Evolutionary conservation across 2,888 invertebrate genomes (phyloP).

Genomic region (Scaptomyza parva): DNA sequence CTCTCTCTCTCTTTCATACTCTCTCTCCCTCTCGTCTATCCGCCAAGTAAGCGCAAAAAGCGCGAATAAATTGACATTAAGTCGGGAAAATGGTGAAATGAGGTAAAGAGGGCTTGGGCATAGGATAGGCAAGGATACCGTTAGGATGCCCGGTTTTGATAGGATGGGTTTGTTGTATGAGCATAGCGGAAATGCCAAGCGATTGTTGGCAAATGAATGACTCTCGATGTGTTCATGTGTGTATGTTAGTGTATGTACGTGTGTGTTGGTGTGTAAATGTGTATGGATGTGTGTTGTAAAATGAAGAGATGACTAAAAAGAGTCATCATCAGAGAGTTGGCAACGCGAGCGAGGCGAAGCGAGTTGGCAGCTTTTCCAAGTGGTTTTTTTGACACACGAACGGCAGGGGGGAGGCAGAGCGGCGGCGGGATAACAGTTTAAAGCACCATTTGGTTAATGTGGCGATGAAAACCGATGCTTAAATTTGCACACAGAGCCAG

Average conservation of each 20-base stretch:
- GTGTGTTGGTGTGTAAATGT: too few relatives aligned
- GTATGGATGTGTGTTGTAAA: not conserved
- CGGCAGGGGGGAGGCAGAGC: too few relatives aligned
- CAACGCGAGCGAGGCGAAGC: conserved; percentile 5
- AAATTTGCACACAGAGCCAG: not conserved
- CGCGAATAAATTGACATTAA: conserved; percentile 28
- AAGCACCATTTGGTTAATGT: conserved; percentile 44
- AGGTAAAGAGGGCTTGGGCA: not conserved
- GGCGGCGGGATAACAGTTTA: conserved; percentile 11
- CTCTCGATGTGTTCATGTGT: conserved; percentile 5
- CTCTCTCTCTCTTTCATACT: not conserved
- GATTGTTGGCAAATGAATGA: conserved; percentile 65
- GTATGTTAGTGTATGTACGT: not conserved
- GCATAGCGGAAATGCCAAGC: conserved; percentile 55
- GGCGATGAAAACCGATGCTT: conserved; percentile 14
- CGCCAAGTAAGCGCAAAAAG: not conserved
- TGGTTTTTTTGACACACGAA: not conserved
- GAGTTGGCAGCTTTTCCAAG: not conserved
- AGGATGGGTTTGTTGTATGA: not conserved
- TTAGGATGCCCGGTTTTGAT: not conserved
- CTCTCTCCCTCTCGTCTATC: too few relatives aligned
- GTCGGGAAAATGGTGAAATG: not conserved
- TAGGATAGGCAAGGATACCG: not conserved
- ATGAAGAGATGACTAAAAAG: conserved; percentile 16
- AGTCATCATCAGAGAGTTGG: conserved; percentile 11